Conservation (phyloP, 2,113 vertebrate genomes). For the Mionectes macconnelli region DNA sequence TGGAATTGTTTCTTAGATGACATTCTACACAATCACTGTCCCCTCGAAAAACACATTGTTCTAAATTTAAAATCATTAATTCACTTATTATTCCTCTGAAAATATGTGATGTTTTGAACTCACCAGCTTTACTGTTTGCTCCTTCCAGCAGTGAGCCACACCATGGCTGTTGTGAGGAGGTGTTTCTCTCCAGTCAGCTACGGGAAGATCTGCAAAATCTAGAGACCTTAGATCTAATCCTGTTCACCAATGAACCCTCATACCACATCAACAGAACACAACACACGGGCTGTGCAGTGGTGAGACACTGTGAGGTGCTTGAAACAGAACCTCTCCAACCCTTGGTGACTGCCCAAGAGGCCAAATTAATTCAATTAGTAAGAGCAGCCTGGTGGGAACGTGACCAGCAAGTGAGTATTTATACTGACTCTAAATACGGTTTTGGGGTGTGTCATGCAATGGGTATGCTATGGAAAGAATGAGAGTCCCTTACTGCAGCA, state of each 20-base stretch:
- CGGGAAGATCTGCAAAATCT: not conserved
- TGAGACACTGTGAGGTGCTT: not conserved
- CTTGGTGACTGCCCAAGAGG: not conserved
- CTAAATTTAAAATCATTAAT: not conserved
- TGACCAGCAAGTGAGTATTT: not conserved
- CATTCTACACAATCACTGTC: not conserved
- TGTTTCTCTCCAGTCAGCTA: not conserved
- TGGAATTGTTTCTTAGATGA: not conserved
- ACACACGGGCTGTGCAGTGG: not conserved
- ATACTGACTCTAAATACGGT: not conserved
- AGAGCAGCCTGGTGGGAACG: not conserved
- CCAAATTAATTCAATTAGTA: not conserved
- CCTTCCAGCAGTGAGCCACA: not conserved
- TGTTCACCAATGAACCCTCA: not conserved
- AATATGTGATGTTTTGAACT: not conserved
- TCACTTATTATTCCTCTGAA: not conserved
- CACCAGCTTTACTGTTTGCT: not conserved
- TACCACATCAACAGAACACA: not conserved
- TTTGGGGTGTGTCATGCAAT: not conserved
- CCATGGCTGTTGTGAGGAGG: accelerated
- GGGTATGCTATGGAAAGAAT: not conserved
- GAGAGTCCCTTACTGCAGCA: not conserved
- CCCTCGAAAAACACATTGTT: accelerated
- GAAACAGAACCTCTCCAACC: not conserved
- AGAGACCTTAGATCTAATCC: not conserved